Base-by-base conservation (phyloP, 2,888 invertebrate genomes). In the Plemyria rubiginata region DNA sequence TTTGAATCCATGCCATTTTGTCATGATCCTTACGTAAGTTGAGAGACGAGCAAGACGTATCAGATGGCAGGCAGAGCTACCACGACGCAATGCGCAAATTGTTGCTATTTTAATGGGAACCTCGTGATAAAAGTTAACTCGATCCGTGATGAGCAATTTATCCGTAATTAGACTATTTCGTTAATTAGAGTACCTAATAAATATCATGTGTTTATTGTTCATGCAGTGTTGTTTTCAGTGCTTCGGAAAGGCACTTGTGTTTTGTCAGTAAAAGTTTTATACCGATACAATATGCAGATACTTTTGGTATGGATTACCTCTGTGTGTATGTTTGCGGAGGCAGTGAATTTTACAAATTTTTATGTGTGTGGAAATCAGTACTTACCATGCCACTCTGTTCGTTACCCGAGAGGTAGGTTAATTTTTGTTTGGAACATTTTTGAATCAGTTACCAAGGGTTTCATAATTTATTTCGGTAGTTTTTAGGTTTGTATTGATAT, bases 101-200 rank as follows among this genome's bases (percentile, higher is more conserved):
- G 50, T 69, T 64, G 51, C 49, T 52, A 53, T 50, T 57, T 65
- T 82, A 85, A 86, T 84, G 74, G 73, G 73, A 80, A 83, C 76
- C 88, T 82, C 88, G 86, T 89, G 88, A 89, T 85, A 79, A 72
- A 77, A 77, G 77, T 77, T 72, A 70, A 72, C 73, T 71, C 78
- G 74, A 77, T 70, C 73, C 67, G 65, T 61, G 40, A 38, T 36
- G 36, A 43, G 71, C 72, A 74, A 73, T 78, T 78, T 84, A 78
- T 78, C 71, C 79, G 81, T 82, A 77, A 79, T 86, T 87, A 84
- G 81, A 76, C 74, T 81, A 81, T 82, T 88, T 87, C 84, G 80
- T 80, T 81, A 74, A 81, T 84, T 84, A 83, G 75, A 75, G 71
- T 70, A 76, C 71, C 77, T 62, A 80, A 85, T n/a, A n/a, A n/a